Conservation (phyloP, 2,888 invertebrate genomes). For the Philereme vetulata region DNA sequence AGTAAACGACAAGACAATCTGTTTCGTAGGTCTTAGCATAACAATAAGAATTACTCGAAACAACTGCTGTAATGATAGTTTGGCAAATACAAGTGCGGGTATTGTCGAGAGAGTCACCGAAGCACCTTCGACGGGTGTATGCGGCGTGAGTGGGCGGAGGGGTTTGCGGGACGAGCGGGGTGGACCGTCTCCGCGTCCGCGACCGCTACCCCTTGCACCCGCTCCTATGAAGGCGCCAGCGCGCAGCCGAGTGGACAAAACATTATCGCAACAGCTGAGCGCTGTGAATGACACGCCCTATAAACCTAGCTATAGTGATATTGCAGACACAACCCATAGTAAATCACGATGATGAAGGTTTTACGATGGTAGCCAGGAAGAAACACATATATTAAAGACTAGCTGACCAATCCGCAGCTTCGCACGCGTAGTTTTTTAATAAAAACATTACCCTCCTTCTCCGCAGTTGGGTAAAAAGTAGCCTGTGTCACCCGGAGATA, state of each 20-base stretch:
- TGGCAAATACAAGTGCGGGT: constrained; percentile 2
- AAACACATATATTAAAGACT: too few species aligned
- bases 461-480: too few species aligned
- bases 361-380: constrained; percentile 6
- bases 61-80: not conserved
- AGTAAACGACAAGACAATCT: not conserved
- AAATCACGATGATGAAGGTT: not conserved
- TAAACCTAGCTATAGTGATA: constrained; percentile 6
- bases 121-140: not conserved
- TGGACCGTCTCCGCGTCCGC: not conserved
- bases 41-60: constrained; percentile 28
- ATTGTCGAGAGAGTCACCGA: not conserved
- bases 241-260: not conserved
- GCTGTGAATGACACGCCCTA: not conserved
- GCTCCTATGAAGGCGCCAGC: not conserved
- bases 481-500: too few species aligned
- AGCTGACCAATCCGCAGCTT: too few species aligned
- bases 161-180: not conserved
- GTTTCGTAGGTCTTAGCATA: constrained; percentile 32
- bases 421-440: too few species aligned
- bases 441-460: too few species aligned
- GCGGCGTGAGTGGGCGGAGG: not conserved
- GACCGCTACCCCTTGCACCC: not conserved
- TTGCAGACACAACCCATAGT: not conserved
- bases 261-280: not conserved